A percentile compares a stretch with the other conserved stretches of the same genome.
phyloP scores from a whole-genome alignment of 2,888 invertebrate genomes.

The Brachylomia viminalis region DNA sequence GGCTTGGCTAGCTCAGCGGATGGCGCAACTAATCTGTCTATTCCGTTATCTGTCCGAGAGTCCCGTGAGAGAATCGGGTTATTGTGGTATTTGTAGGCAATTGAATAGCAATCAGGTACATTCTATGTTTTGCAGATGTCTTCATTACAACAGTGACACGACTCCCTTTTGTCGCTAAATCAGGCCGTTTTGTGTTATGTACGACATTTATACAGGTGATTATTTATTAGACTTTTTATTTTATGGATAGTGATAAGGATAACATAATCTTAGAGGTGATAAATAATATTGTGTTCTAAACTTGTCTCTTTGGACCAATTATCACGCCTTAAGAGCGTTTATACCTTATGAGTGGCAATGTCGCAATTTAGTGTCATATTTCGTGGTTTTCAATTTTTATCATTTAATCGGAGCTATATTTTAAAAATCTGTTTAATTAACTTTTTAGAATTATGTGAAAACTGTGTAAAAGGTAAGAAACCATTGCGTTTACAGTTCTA shows the following conservation, averaged over 20 bases:
- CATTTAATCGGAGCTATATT: too few species aligned
- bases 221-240: background rate
- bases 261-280: background rate
- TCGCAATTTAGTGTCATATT: too few species aligned
- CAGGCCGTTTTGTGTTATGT: background rate
- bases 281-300: background rate
- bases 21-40: conserved; percentile 49
- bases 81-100: conserved; percentile 34
- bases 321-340: background rate
- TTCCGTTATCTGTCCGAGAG: conserved; percentile 55
- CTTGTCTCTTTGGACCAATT: background rate
- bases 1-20: conserved; percentile 33
- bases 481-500: too few species aligned
- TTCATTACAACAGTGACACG: background rate
- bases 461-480: too few species aligned
- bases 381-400: too few species aligned
- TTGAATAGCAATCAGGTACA: conserved; percentile 24
- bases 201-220: background rate
- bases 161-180: background rate
- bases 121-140: background rate
- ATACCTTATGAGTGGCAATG: too few species aligned
- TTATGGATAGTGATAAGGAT: background rate
- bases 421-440: too few species aligned
- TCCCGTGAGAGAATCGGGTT: conserved; percentile 44
- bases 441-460: too few species aligned